These are phyloP conservation scores for Anthonomus grandis DNA, from an alignment of 1,140 invertebrate species.

Conservation along the genomic window DNA sequence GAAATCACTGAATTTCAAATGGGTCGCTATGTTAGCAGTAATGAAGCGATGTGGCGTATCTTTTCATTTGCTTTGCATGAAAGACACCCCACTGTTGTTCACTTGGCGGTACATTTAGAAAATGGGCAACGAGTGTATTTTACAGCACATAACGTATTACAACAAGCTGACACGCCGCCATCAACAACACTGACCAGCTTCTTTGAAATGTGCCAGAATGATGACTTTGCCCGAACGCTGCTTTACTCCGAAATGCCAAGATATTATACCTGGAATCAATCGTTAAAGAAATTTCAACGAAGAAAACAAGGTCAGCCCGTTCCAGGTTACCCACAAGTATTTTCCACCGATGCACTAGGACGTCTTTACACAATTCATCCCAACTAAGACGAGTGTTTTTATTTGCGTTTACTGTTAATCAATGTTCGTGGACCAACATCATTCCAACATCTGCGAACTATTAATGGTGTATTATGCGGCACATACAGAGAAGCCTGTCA, in stretches of 20 bases:
- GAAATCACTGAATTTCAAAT: slow-evolving; percentile 46
- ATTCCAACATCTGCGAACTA: slow-evolving; percentile 50
- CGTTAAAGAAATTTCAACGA: slow-evolving; percentile 42
- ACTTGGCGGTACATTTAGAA: slow-evolving; percentile 52
- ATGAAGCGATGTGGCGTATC: slow-evolving; percentile 49
- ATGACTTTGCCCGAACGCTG: slow-evolving; percentile 49
- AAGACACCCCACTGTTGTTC: slow-evolving; percentile 45
- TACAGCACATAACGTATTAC: slow-evolving; percentile 33
- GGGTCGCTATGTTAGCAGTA: slow-evolving; percentile 49
- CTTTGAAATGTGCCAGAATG: slow-evolving; percentile 45
- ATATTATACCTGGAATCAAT: slow-evolving; percentile 49
- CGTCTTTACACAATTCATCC: slow-evolving; percentile 47
- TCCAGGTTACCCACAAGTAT: slow-evolving; percentile 38
- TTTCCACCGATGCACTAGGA: slow-evolving; percentile 43
- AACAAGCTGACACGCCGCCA: slow-evolving; percentile 20
- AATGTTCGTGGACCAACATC: slow-evolving; percentile 51
- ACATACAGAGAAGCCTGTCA: too few species aligned
- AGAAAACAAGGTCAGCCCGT: slow-evolving; percentile 43
- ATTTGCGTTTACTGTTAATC: slow-evolving; percentile 49
- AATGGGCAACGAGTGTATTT: slow-evolving; percentile 49
- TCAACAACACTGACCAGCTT: slow-evolving; percentile 43
- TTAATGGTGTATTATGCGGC: too few species aligned
- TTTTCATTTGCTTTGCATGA: slow-evolving; percentile 48
- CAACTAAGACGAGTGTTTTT: slow-evolving; percentile 50
- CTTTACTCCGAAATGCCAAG: slow-evolving; percentile 48